Evolutionary conservation across 2,888 invertebrate genomes (phyloP), one percentile per base, ranked within the genome.

Genomic region (Isotomurus palustris): DNA sequence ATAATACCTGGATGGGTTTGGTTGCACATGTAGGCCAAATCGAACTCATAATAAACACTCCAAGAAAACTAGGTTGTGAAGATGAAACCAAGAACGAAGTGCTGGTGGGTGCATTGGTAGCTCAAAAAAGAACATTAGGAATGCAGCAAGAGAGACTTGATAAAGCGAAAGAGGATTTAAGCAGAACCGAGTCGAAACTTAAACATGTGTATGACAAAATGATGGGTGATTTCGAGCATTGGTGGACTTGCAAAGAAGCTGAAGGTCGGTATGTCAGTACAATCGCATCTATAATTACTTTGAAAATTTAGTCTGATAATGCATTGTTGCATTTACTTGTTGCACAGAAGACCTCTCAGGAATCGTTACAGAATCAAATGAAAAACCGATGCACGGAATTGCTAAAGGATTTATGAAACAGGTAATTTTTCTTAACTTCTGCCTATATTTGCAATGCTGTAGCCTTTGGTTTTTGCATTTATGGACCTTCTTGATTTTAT

Each of bases 161-260:
- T 24, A 52, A 50, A 27, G 53, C 58, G 14, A 47, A 53, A 22
- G 45, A 54, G 19, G 59, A 64, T 38, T 40, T 64, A 40, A 49
- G 41, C 35, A 29, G 56, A 5, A 41, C 57, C 5, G 58, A 64
- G 45, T 45, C 52, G 8, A 25, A 12, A 1, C 48, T 69, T 6
- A 67, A 66, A 36, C 36, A 81, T 83, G 62, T 85, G 84, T 22
- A 87, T 74, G 28, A 85, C 80, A 48, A 84, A 84, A 62, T 83
- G 81, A 35, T 73, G 68, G 17, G 75, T 75, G 41, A 76, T 84
- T 72, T 83, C 84, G 66, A 82, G 83, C 45, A 82, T 77, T 35
- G 84, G 78, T 51, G 60, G 47, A 45, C 28, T 12, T 21, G 22
- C n/a, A 47, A 25, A 40, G 24, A 48, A 32, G 38, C 35, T 48